Conservation (phyloP, 2,113 vertebrate species). For the Rynchops niger region DNA sequence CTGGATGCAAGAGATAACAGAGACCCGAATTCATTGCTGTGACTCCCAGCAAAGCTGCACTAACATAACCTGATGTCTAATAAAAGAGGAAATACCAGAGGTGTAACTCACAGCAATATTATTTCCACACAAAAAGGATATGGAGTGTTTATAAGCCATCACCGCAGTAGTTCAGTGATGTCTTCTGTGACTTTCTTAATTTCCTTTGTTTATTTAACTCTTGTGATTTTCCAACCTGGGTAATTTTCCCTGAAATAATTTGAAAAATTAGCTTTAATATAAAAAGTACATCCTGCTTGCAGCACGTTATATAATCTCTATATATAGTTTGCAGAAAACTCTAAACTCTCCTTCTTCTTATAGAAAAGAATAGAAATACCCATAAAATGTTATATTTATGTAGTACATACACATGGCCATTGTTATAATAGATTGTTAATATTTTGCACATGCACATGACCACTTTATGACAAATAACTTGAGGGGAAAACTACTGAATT, state of each 20-base stretch:
- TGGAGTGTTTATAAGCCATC: not conserved
- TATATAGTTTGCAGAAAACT: not conserved
- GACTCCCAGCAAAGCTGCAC: not conserved
- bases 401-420: not conserved
- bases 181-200: not conserved
- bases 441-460: not conserved
- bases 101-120: slow-evolving; percentile 1
- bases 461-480: not conserved
- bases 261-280: not conserved
- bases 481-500: not conserved
- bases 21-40: not conserved
- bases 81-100: not conserved
- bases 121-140: not conserved
- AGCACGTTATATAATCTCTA: not conserved
- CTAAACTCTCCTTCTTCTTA: not conserved
- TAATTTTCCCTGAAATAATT: slow-evolving; percentile 2
- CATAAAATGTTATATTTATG: not conserved
- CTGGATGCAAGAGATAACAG: not conserved
- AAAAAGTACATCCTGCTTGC: not conserved
- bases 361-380: not conserved
- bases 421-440: not conserved
- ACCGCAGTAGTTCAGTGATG: not conserved
- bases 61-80: not conserved
- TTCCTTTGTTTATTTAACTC: not conserved
- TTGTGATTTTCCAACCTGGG: not conserved